Conservation (phyloP, 2,113 vertebrate genomes). For the Pluvianellus socialis region DNA sequence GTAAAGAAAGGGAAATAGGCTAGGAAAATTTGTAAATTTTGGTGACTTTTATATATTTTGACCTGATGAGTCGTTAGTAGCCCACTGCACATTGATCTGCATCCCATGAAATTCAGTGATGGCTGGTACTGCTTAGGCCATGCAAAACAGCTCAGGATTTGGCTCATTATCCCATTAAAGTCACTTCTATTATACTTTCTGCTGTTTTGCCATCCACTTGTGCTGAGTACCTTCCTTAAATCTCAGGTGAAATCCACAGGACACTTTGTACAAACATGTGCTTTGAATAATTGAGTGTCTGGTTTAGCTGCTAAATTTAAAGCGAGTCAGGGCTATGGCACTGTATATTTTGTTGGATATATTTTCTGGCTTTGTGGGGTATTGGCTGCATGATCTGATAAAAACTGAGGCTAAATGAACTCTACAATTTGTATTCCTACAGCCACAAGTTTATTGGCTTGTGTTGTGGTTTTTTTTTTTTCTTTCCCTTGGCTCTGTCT, state of each 20-base stretch:
- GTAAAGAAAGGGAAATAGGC: not conserved
- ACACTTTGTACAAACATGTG: not conserved
- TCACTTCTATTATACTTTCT: not conserved
- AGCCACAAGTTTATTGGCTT: constrained; percentile 63
- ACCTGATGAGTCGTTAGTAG: not conserved
- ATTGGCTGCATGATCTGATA: constrained; percentile 67
- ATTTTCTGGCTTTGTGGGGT: constrained; percentile 54
- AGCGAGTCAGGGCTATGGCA: not conserved
- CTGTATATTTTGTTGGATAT: not conserved
- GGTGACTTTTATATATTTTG: not conserved
- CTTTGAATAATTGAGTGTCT: not conserved
- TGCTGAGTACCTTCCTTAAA: not conserved
- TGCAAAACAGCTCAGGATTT: not conserved
- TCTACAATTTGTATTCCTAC: constrained; percentile 69
- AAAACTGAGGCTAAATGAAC: constrained; percentile 70
- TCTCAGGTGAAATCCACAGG: not conserved
- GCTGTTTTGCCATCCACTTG: not conserved
- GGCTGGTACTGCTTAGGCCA: not conserved
- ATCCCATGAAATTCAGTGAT: not conserved
- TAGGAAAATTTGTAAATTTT: not conserved
- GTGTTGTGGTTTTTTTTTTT: not conserved
- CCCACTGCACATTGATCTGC: not conserved
- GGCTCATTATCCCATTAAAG: not conserved
- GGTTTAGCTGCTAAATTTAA: constrained; percentile 38
- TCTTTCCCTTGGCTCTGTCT: constrained; percentile 40